Evolutionary conservation across 2,113 vertebrate species (phyloP).

Genomic region (Sturnira hondurensis): DNA sequence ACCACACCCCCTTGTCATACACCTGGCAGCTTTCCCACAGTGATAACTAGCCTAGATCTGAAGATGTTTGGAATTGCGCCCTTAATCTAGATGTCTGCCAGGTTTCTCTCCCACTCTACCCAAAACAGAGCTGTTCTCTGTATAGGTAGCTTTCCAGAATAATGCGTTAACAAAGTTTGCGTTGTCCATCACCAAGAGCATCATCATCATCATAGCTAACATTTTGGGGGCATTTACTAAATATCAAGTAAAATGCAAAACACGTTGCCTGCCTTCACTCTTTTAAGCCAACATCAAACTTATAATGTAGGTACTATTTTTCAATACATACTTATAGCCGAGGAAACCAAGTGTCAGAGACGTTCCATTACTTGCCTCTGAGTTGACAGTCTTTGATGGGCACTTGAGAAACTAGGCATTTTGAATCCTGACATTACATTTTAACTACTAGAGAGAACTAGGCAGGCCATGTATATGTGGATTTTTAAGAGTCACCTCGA

Average conservation of each 20-base stretch:
- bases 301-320: not conserved
- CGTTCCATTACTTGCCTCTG: not conserved
- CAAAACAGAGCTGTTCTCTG: not conserved
- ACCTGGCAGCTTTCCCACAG: not conserved
- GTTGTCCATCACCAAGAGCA: not conserved
- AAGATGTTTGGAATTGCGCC: not conserved
- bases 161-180: constrained; percentile 6
- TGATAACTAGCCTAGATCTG: not conserved
- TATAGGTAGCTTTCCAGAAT: not conserved
- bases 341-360: not conserved
- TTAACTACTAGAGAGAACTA: not conserved
- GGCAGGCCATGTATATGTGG: not conserved
- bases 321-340: not conserved
- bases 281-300: not conserved
- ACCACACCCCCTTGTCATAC: not conserved
- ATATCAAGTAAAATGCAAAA: not conserved
- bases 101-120: not conserved
- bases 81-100: not conserved
- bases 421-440: not conserved
- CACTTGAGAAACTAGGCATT: constrained; percentile 13
- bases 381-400: not conserved
- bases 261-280: not conserved
- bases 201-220: not conserved
- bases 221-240: not conserved
- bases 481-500: not conserved